Base-by-base conservation (phyloP, 2,113 vertebrate genomes). In the Prunella fulvescens region DNA sequence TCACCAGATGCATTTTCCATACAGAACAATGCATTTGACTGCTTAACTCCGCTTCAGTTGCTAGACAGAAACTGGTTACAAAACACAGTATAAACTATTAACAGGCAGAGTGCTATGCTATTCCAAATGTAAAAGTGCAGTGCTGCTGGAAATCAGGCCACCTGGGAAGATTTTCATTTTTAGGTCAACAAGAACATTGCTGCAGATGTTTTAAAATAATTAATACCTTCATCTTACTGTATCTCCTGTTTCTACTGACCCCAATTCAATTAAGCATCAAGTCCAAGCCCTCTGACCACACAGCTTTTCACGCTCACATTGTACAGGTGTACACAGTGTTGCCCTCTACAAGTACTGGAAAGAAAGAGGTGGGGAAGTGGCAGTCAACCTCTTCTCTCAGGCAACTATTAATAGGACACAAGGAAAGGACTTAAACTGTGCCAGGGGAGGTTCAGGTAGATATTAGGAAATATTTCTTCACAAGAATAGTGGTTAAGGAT, bases 191-290 rank as follows among this genome's bases (percentile, higher is more conserved):
- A 71, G n/a, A 91, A 89, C 50, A 70, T 4, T 70, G 22, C 28
- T 42, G 20, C 18, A 85, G 28, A 76, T 74, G 76, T 48, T 83
- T 64, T 47, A 40, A 88, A 93, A 88, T 12, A 86, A 79, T 23
- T 29, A 90, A 61, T 35, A 60, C 5, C 19, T 86, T 71, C 17
- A 37, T 69, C 53, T 66, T 42, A 58, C 60, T 86, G 25, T 24
- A 66, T 18, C 10, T 33, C 20, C 15, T 64, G 15, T 48, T 66
- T 78, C 58, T 78, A 28, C 3, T 6, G 18, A 71, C 14, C 17
- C 24, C 0, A 3, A 22, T 35, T 48, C 57, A 57, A 79, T 9
- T 13, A 54, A 64, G 11, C 6, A 1, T 56, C 17, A 66, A 83
- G 56, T 40, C 19, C 23, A 61, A 88, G 39, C 12, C 42, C 48